Conservation (phyloP, 2,113 vertebrate genomes). For the Bubalus kerabau region DNA sequence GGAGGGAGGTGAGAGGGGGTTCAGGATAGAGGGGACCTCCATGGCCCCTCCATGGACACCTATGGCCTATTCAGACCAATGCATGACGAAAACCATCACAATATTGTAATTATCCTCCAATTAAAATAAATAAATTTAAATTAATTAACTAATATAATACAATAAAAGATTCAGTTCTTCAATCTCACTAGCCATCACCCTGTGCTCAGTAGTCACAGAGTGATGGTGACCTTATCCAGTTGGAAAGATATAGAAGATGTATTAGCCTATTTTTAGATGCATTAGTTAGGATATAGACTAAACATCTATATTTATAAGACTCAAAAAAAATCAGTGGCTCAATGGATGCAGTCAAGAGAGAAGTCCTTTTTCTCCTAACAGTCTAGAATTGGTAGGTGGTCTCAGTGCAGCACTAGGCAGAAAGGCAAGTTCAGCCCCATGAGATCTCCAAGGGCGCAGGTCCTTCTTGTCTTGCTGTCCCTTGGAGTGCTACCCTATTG, state of each 20-base stretch:
- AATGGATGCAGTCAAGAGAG: neutral
- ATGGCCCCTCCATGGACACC: neutral
- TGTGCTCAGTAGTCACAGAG: neutral
- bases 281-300: neutral
- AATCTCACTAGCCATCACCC: neutral
- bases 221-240: neutral
- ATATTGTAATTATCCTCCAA: neutral
- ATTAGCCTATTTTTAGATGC: neutral
- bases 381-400: neutral
- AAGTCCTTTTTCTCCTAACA: neutral
- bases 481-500: too few relatives aligned
- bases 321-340: neutral
- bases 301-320: neutral
- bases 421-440: neutral
- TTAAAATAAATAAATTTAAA: neutral
- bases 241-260: neutral
- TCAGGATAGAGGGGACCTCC: neutral
- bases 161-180: neutral
- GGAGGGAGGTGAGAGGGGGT: neutral
- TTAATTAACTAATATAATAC: neutral
- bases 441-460: neutral
- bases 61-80: neutral
- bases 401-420: neutral
- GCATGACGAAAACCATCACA: neutral
- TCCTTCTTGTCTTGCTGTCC: neutral